Conservation (phyloP, 2,888 invertebrate genomes). For the Xestia c-nigrum region DNA sequence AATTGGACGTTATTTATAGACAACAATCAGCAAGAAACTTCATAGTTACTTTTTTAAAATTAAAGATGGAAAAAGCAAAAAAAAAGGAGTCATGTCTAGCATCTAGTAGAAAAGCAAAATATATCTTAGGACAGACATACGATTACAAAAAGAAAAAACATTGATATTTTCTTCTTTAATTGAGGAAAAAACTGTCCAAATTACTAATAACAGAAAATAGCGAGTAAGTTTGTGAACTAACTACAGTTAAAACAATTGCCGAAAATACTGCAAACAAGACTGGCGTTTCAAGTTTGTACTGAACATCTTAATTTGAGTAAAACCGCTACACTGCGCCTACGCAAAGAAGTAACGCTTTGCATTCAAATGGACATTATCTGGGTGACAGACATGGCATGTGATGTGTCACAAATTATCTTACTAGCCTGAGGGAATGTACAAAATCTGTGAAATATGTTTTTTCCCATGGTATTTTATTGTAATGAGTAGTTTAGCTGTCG, state of each 20-base stretch:
- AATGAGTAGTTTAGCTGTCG: not conserved
- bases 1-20: no score
- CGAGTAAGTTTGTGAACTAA: not conserved
- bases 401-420: not conserved
- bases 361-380: slow-evolving; percentile 1
- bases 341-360: not conserved
- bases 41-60: no score
- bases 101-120: not conserved
- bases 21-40: no score
- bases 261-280: not conserved
- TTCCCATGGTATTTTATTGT: not conserved
- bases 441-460: not conserved
- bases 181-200: not conserved
- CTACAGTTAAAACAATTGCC: not conserved
- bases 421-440: slow-evolving; percentile 1
- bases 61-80: no score
- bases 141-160: not conserved
- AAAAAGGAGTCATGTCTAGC: no score
- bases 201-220: not conserved
- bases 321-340: not conserved
- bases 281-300: not conserved
- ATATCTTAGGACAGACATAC: not conserved
- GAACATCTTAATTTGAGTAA: not conserved
- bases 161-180: not conserved
- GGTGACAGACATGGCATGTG: not conserved